Conservation (phyloP, 2,888 invertebrate species). For the Sacculina carcini region DNA sequence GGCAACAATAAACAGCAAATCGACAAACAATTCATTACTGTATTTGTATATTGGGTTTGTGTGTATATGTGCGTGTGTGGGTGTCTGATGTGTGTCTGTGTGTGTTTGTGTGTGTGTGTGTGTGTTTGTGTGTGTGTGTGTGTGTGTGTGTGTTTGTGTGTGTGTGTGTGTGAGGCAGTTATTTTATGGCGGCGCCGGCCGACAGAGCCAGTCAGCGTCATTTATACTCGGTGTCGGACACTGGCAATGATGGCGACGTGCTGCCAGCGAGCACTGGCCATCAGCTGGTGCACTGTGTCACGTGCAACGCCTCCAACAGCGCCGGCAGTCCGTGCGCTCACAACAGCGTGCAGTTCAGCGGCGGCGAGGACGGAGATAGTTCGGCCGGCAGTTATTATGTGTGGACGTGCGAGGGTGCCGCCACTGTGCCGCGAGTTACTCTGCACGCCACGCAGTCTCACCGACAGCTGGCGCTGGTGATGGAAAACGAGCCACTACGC, state of each 20-base stretch:
- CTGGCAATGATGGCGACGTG: no score
- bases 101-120: no score
- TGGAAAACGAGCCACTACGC: constrained; percentile 14
- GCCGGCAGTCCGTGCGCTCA: constrained; percentile 30
- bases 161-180: no score
- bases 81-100: no score
- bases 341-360: constrained; percentile 40
- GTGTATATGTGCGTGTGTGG: neutral
- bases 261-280: constrained; percentile 15
- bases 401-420: constrained; percentile 54
- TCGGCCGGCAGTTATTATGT: constrained; percentile 35
- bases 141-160: no score
- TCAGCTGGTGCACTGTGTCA: constrained; percentile 36
- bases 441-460: constrained; percentile 12
- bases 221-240: constrained; percentile 42
- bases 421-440: constrained; percentile 13
- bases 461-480: constrained; percentile 11
- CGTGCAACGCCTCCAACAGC: constrained; percentile 27
- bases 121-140: constrained; percentile 9
- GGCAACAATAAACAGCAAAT: neutral
- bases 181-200: constrained; percentile 54
- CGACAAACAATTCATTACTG: neutral
- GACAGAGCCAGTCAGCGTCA: constrained; percentile 50
- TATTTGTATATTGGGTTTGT: neutral
- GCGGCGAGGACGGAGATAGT: no score